phyloP scores from a whole-genome alignment of 2,888 invertebrate genomes.

The Atherix ibis region DNA sequence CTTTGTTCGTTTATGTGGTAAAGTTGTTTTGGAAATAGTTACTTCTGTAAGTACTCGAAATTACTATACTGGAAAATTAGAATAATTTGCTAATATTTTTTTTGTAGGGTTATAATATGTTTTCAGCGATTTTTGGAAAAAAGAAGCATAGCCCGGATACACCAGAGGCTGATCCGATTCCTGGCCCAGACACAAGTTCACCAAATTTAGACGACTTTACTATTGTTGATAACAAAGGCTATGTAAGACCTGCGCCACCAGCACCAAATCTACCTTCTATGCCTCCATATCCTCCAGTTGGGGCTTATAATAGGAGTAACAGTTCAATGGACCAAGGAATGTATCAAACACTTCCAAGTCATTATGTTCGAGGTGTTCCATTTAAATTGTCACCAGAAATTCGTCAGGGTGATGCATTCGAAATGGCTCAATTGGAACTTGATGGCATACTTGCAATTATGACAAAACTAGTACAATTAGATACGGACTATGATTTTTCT shows the following conservation, averaged over 20 bases:
- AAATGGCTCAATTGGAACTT: slow-evolving; percentile 5
- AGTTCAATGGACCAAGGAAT: background rate
- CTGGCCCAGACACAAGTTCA: slow-evolving; percentile 1
- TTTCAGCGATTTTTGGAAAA: slow-evolving; percentile 8
- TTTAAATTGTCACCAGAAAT: slow-evolving; percentile 8
- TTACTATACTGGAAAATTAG: no score
- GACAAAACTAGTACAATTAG: slow-evolving; percentile 6
- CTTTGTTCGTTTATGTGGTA: no score
- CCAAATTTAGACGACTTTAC: slow-evolving; percentile 7
- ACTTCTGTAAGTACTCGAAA: no score
- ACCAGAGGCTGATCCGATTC: slow-evolving; percentile 7
- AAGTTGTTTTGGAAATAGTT: no score
- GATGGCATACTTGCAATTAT: slow-evolving; percentile 8
- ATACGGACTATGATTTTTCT: slow-evolving; percentile 7
- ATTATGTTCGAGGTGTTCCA: slow-evolving; percentile 7
- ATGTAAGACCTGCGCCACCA: slow-evolving; percentile 1
- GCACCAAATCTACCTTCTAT: slow-evolving; percentile 3
- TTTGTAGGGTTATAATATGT: slow-evolving; percentile 5
- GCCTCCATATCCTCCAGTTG: slow-evolving; percentile 1
- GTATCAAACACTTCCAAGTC: background rate
- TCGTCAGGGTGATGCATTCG: slow-evolving; percentile 2
- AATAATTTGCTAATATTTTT: no score
- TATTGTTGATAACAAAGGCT: slow-evolving; percentile 7
- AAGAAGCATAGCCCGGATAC: slow-evolving; percentile 7
- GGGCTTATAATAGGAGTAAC: background rate